Percentiles rank a stretch among this genome's conserved stretches.
These are phyloP conservation scores for Gorsachius magnificus DNA, from an alignment of 2,797 vertebrate genomes.

Conservation along the genomic window DNA sequence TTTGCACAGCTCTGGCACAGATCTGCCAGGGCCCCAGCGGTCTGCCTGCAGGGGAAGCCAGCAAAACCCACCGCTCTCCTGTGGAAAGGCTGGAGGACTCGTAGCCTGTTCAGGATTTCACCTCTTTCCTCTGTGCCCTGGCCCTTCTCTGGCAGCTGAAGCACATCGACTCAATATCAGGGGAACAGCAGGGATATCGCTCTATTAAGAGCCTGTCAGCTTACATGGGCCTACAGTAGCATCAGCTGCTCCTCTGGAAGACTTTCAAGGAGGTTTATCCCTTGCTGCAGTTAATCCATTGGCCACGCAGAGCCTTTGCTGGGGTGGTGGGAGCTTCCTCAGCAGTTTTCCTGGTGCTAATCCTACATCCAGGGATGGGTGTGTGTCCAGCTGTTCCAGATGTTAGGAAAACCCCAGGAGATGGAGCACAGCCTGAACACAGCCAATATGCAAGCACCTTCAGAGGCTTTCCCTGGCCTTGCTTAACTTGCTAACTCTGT, in stretches of 20 bases:
- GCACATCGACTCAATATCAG: fast-evolving
- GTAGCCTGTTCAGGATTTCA: fast-evolving
- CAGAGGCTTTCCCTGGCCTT: neutral
- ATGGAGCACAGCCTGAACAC: neutral
- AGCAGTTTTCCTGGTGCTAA: neutral
- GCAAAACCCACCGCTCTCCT: neutral
- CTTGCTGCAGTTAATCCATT: neutral
- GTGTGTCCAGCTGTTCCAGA: neutral
- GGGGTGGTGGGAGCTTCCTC: neutral
- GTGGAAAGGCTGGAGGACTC: neutral
- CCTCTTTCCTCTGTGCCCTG: neutral
- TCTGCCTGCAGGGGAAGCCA: neutral
- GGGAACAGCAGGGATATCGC: neutral
- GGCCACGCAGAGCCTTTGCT: neutral
- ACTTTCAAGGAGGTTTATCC: neutral
- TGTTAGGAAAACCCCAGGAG: neutral
- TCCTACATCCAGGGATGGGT: neutral
- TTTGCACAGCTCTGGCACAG: neutral
- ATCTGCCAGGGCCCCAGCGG: neutral
- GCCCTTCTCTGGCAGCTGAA: neutral
- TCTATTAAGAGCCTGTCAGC: neutral
- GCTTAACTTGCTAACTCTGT: neutral
- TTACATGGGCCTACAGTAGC: neutral
- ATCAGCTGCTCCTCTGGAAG: neutral
- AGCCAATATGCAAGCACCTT: neutral